Conservation (phyloP, 2,113 vertebrate species). For the Ancistrus triradiatus region DNA sequence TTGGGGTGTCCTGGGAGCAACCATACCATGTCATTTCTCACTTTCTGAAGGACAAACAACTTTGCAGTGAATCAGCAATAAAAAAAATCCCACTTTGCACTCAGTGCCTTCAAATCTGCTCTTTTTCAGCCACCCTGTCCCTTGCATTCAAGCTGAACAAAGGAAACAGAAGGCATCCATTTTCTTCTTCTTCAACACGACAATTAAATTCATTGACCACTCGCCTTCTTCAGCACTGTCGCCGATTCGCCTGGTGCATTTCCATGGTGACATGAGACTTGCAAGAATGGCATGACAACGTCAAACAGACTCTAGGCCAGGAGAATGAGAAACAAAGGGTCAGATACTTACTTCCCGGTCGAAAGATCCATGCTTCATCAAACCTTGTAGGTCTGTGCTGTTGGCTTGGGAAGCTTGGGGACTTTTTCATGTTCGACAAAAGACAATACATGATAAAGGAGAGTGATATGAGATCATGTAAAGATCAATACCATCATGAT, state of each 20-base stretch:
- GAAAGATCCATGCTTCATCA: constrained; percentile 46
- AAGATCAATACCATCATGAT: no score
- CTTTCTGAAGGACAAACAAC: no score
- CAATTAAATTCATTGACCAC: constrained; percentile 61
- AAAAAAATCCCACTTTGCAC: background rate
- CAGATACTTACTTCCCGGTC: constrained; percentile 63
- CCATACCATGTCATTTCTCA: background rate
- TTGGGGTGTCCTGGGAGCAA: no score
- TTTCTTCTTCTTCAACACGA: constrained; percentile 29
- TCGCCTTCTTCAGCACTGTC: constrained; percentile 34
- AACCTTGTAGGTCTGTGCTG: background rate
- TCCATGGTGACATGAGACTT: constrained; percentile 69
- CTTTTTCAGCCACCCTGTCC: constrained; percentile 53
- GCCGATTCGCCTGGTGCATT: constrained; percentile 55
- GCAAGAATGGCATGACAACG: constrained; percentile 70
- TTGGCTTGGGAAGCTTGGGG: background rate
- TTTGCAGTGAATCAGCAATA: background rate
- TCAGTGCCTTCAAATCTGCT: constrained; percentile 43
- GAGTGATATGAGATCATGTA: no score
- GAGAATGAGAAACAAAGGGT: constrained; percentile 61
- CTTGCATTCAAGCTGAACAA: constrained; percentile 53
- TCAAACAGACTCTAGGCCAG: constrained; percentile 64
- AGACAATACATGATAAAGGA: no score
- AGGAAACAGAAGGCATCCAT: constrained; percentile 49
- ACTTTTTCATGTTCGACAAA: background rate